Base-by-base conservation (phyloP, 1,140 invertebrate genomes). In the Platyura marginata region DNA sequence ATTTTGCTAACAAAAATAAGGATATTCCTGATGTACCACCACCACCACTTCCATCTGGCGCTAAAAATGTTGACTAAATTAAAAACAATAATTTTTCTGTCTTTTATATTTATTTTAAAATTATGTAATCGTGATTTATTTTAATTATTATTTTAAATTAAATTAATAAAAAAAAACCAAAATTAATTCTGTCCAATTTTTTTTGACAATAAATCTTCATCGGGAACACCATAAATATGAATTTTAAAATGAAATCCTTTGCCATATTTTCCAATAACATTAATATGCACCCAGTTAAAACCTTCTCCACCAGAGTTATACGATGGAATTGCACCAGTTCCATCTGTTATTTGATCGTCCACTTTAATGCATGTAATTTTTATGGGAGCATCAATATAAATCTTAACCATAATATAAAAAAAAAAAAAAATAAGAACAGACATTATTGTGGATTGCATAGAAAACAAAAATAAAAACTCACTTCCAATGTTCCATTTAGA, bases 311-410 rank as follows among this genome's bases (percentile, higher is more conserved):
- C 40, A 16, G 21, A 16, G 9, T n/a, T 41, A 9, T 25, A 25
- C 9, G 10, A 9, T 29, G 25, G 8, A 15, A 19, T 15, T 15
- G 21, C 21, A 13, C 13, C 18, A 11, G 22, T 9, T 9, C 18
- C 21, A 4, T 5, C 6, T n/a, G 9, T 4, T 11, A 25, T 11
- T 29, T 32, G 8, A 41, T 41, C 22, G 4, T 25, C 22, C 5
- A 41, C 18, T 41, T 41, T 19, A 13, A 41, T 13, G 18, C 40
- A 41, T 25, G 40, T 32, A n/a, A 41, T 41, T 15, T 5, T 41
- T 4, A 32, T 19, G 13, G 40, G 40, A 10, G 25, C 5, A 19
- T 41, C 25, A 41, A 41, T 32, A 10, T 41, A 32, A 32, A 41
- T 41, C 40, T 41, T 13, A 18, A 32, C n/a, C n/a, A n/a, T n/a